These are phyloP conservation scores for Empis stercorea DNA, from an alignment of 2,888 invertebrate species.

Conservation along the genomic window DNA sequence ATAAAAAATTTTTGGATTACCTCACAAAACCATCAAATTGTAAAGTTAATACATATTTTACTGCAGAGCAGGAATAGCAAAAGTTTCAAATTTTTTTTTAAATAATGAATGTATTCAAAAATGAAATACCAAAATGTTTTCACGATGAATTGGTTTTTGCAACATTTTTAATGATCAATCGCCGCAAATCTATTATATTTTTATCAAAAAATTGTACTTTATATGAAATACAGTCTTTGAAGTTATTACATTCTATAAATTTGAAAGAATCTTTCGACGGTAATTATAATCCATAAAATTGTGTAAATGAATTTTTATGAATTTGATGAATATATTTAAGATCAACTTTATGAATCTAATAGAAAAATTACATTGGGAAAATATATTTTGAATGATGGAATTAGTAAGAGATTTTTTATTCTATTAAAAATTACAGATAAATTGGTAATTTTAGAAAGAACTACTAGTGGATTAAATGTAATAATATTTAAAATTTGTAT, in stretches of 20 bases:
- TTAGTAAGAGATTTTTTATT: not conserved
- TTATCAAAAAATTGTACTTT: not conserved
- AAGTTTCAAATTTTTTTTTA: no score
- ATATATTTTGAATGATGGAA: not conserved
- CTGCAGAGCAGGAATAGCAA: no score
- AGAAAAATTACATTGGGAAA: not conserved
- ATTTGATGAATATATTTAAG: no score
- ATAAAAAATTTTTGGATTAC: no score
- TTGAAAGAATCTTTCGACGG: no score
- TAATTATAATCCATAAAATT: no score
- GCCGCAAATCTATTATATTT: not conserved
- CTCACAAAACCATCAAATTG: no score
- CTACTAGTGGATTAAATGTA: not conserved
- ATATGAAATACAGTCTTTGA: not conserved
- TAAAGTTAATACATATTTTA: no score
- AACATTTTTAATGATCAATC: not conserved
- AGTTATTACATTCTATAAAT: no score
- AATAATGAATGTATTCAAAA: no score
- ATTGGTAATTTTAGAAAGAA: not conserved
- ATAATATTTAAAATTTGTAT: not conserved
- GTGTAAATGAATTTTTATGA: no score
- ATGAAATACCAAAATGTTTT: not conserved
- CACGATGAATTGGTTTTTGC: not conserved
- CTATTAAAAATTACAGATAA: not conserved
- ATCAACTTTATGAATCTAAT: no score